These are phyloP conservation scores for Gymnoscopelus braueri DNA, from an alignment of 2,797 vertebrate genomes.

Conservation along the genomic window DNA sequence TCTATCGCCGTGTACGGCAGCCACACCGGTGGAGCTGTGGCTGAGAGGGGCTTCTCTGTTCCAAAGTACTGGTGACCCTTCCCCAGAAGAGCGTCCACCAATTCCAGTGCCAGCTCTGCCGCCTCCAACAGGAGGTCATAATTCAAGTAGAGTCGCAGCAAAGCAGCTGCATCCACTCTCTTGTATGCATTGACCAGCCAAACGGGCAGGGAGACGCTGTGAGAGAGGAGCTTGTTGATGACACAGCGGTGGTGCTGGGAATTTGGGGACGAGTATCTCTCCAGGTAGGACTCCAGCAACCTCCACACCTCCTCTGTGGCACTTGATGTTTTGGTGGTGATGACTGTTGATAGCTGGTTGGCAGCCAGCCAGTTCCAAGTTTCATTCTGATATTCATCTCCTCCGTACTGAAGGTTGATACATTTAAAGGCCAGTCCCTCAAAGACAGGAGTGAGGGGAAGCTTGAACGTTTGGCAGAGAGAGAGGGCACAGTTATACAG, in stretches of 20 bases:
- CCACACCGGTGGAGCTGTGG: conserved; percentile 87
- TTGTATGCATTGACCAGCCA: conserved; percentile 94
- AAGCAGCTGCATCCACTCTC: conserved; percentile 86
- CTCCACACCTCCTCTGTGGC: conserved; percentile 95
- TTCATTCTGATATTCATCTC: conserved; percentile 86
- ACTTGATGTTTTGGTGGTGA: conserved; percentile 94
- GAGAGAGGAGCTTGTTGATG: conserved; percentile 91
- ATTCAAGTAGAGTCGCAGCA: conserved; percentile 92
- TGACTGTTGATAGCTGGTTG: conserved; percentile 88
- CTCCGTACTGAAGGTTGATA: conserved; percentile 90
- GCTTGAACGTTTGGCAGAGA: conserved; percentile 89
- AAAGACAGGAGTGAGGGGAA: conserved; percentile 86
- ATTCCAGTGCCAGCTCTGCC: conserved; percentile 90
- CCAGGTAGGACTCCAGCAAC: conserved; percentile 88
- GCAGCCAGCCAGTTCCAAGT: conserved; percentile 95
- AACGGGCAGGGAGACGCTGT: conserved; percentile 89
- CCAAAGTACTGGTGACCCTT: conserved; percentile 93
- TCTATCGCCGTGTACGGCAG: conserved; percentile 93
- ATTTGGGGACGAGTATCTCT: conserved; percentile 83
- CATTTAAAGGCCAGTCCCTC: conserved; percentile 95
- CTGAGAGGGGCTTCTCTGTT: conserved; percentile 90
- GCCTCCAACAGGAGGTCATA: conserved; percentile 91
- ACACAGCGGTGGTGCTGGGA: conserved; percentile 88
- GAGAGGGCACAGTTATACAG: conserved; percentile 90
- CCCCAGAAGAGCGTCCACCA: conserved; percentile 90